Percentiles rank a stretch among this genome's conserved stretches.
Evolutionary conservation across 23 tunicate species (phyloP).

Genomic region (Aplidium turbinatum): DNA sequence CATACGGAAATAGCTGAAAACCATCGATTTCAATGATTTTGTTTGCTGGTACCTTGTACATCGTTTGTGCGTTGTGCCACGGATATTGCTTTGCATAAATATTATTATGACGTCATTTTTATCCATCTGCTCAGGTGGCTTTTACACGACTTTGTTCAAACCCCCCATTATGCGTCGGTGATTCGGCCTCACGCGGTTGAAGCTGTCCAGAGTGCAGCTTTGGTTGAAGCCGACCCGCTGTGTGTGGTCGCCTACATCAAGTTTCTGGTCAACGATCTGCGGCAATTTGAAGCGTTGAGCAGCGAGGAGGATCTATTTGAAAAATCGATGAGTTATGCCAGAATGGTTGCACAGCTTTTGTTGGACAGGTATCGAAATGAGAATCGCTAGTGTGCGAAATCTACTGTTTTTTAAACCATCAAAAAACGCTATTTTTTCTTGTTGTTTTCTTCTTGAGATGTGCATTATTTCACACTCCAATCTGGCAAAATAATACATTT

Average conservation of each 20-base stretch:
- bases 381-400: too few relatives aligned
- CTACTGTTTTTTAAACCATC: too few relatives aligned
- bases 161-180: constrained; percentile 44
- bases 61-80: too few relatives aligned
- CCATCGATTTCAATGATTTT: too few relatives aligned
- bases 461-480: too few relatives aligned
- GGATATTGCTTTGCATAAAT: background rate
- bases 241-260: constrained; percentile 57
- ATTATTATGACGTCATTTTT: background rate
- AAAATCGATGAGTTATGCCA: constrained; percentile 29
- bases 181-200: constrained; percentile 56
- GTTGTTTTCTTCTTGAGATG: too few relatives aligned
- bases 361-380: constrained; percentile 71
- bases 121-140: constrained; percentile 58
- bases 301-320: constrained; percentile 27
- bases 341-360: constrained; percentile 39
- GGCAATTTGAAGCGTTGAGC: constrained; percentile 3
- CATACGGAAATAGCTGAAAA: too few relatives aligned
- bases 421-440: too few relatives aligned
- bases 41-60: too few relatives aligned
- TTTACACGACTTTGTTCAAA: constrained; percentile 40
- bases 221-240: constrained; percentile 53
- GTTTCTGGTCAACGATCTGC: constrained; percentile 60
- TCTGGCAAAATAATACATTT: too few relatives aligned
- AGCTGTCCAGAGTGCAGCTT: constrained; percentile 46